These are phyloP conservation scores for Cyclophora punctaria DNA, from an alignment of 2,888 invertebrate species.

Conservation along the genomic window DNA sequence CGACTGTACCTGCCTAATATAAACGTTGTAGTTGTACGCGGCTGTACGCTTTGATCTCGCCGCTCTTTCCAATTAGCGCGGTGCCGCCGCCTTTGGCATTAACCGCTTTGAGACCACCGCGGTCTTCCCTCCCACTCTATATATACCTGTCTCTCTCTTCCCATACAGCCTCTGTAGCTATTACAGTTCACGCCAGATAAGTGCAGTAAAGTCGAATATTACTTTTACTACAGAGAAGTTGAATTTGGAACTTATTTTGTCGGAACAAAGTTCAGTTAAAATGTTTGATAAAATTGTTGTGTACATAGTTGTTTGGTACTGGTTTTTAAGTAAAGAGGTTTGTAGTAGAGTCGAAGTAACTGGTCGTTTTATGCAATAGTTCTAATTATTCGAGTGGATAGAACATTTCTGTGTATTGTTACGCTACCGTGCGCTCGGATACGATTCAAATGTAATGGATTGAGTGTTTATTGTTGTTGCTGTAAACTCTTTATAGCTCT, in stretches of 20 bases:
- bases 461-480: too few species aligned
- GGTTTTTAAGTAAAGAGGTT: too few species aligned
- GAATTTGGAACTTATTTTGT: too few species aligned
- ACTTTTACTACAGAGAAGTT: too few species aligned
- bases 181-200: background rate
- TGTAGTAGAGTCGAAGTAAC: background rate
- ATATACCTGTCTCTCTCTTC: conserved; percentile 23
- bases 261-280: too few species aligned
- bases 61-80: conserved; percentile 69
- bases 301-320: too few species aligned
- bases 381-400: background rate
- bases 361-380: background rate
- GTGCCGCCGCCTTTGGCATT: conserved; percentile 70
- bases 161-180: conserved; percentile 14
- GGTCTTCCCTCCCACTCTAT: conserved; percentile 28
- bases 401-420: background rate
- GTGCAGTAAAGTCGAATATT: too few species aligned
- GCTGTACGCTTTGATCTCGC: conserved; percentile 58
- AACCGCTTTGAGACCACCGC: conserved; percentile 58
- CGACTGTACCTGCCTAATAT: conserved; percentile 63
- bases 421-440: too few species aligned
- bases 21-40: conserved; percentile 55
- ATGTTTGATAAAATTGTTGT: too few species aligned
- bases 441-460: too few species aligned
- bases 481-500: too few species aligned